These are phyloP conservation scores for Aplocera efformata DNA, from an alignment of 2,888 invertebrate genomes.

Conservation along the genomic window DNA sequence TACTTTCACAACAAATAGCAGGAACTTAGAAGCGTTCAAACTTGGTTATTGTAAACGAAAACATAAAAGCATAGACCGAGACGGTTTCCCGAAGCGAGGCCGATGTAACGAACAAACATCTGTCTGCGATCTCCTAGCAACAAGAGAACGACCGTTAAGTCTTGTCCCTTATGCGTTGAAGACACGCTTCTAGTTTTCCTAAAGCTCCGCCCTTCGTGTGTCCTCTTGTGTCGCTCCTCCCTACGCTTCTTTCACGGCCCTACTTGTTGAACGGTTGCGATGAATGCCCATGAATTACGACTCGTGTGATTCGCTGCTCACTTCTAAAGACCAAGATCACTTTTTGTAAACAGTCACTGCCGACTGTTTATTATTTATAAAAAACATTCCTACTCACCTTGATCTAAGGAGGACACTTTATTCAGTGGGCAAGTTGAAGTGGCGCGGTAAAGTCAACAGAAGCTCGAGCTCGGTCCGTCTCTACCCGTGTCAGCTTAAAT, in stretches of 20 bases:
- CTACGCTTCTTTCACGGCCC: conserved; percentile 61
- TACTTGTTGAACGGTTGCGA: conserved; percentile 65
- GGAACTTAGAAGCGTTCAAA: conserved; percentile 46
- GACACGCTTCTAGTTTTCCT: conserved; percentile 66
- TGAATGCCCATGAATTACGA: conserved; percentile 58
- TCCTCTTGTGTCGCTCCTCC: conserved; percentile 71
- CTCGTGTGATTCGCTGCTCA: conserved; percentile 56
- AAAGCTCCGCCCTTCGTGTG: conserved; percentile 66
- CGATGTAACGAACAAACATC: conserved; percentile 53
- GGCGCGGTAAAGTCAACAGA: conserved; percentile 51
- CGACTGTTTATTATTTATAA: conserved; percentile 29
- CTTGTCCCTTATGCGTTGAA: conserved; percentile 57
- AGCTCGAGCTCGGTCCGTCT: conserved; percentile 37
- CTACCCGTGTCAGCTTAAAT: conserved; percentile 61
- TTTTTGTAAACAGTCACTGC: conserved; percentile 33
- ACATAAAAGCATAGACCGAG: conserved; percentile 29
- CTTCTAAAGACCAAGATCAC: conserved; percentile 36
- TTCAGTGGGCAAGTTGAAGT: conserved; percentile 46
- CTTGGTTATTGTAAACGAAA: conserved; percentile 36
- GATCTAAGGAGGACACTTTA: conserved; percentile 38
- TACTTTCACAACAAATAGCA: conserved; percentile 50
- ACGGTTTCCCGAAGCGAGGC: conserved; percentile 33
- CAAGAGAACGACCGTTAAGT: conserved; percentile 61
- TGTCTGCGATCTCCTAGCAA: conserved; percentile 62
- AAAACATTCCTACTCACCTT: conserved; percentile 23